Percentiles rank a stretch among this genome's conserved stretches.
Evolutionary conservation across 2,888 invertebrate genomes (phyloP).

Genomic region (Augiades crinisus): DNA sequence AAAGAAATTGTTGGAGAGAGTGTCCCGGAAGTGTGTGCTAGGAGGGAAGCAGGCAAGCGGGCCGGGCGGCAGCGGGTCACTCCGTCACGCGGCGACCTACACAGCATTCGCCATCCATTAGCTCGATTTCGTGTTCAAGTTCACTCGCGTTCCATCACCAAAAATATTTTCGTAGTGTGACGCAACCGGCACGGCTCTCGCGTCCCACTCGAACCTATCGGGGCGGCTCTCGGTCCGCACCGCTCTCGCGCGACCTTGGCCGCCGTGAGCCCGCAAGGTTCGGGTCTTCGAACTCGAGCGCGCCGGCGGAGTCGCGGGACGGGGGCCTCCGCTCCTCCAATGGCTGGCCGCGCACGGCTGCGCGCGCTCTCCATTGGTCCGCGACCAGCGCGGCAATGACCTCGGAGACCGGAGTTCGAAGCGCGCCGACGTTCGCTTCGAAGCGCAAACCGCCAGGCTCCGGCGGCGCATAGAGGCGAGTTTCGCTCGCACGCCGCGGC

Average conservation of each 20-base stretch:
- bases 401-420: slow-evolving; percentile 91
- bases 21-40: slow-evolving; percentile 54
- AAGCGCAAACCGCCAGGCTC: slow-evolving; percentile 77
- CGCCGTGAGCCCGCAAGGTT: slow-evolving; percentile 94
- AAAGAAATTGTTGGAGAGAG: slow-evolving; percentile 23
- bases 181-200: slow-evolving; percentile 62
- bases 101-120: slow-evolving; percentile 70
- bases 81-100: slow-evolving; percentile 68
- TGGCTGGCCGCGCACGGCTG: slow-evolving; percentile 66
- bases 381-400: slow-evolving; percentile 87
- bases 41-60: slow-evolving; percentile 49
- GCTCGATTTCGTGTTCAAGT: slow-evolving; percentile 78
- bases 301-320: slow-evolving; percentile 61
- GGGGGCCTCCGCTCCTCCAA: slow-evolving; percentile 68
- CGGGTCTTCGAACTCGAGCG: slow-evolving; percentile 87
- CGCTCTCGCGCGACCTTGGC: slow-evolving; percentile 85
- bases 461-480: slow-evolving; percentile 73
- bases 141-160: slow-evolving; percentile 79
- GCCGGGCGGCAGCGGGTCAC: slow-evolving; percentile 47
- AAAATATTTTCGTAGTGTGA: slow-evolving; percentile 80
- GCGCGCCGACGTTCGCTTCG: slow-evolving; percentile 86
- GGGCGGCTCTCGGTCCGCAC: slow-evolving; percentile 62
- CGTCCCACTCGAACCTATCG: slow-evolving; percentile 65
- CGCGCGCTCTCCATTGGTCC: slow-evolving; percentile 77
- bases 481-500: slow-evolving; percentile 63